Evolutionary conservation across 2,113 vertebrate species (phyloP).

Genomic region (Bubalus kerabau): DNA sequence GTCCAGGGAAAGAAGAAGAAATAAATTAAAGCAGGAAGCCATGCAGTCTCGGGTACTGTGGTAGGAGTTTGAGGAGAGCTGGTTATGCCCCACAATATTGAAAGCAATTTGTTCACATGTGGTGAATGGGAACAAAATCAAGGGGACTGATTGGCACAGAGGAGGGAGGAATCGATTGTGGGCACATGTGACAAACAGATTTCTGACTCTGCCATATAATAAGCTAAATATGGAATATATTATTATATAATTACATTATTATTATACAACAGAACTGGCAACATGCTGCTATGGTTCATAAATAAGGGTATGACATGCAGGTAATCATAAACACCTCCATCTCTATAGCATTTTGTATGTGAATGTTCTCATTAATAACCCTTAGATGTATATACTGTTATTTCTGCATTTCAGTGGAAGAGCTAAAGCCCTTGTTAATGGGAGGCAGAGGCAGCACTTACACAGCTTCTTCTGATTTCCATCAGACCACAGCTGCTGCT

Average conservation of each 20-base stretch:
- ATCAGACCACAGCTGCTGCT: background rate
- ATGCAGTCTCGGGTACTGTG: too few species aligned
- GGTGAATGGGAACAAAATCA: background rate
- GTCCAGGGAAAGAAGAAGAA: background rate
- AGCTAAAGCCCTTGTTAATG: background rate
- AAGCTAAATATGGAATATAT: conserved; percentile 36
- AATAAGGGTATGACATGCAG: background rate
- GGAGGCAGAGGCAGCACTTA: too few species aligned
- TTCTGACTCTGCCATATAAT: conserved; percentile 30
- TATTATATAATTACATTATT: conserved; percentile 51
- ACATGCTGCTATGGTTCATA: background rate
- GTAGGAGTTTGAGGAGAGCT: background rate
- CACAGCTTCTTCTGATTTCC: background rate
- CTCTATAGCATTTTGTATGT: background rate
- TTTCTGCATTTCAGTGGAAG: background rate
- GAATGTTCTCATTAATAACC: background rate
- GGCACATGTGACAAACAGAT: conserved; percentile 61
- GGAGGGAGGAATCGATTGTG: background rate
- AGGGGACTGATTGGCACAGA: background rate
- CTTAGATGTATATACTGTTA: background rate
- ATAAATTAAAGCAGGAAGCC: background rate
- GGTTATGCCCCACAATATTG: background rate
- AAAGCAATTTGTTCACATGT: conserved; percentile 37
- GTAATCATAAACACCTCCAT: background rate
- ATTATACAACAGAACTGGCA: conserved; percentile 29